Conservation (phyloP, 2,113 vertebrate species). For the Perca schrenkii region DNA sequence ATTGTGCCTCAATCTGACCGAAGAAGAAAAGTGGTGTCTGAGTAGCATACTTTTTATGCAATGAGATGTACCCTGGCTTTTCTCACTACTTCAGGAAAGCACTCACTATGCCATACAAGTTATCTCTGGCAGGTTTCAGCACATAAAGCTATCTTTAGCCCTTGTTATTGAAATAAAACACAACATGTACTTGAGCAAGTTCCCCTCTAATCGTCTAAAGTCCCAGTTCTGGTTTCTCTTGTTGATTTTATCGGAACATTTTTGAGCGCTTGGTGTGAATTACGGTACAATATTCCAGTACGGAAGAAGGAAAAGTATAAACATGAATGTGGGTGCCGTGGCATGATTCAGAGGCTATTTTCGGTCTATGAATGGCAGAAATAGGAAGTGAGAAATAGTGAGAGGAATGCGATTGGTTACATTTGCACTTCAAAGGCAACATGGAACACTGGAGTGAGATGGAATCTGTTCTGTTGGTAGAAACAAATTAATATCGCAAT, state of each 20-base stretch:
- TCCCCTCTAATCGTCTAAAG: constrained; percentile 40
- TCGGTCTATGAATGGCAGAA: constrained; percentile 60
- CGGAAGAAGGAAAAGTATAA: constrained; percentile 73
- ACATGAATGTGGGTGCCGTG: constrained; percentile 58
- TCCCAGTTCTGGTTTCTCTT: constrained; percentile 49
- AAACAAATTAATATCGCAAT: constrained; percentile 71
- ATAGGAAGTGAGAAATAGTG: constrained; percentile 68
- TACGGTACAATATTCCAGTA: constrained; percentile 78
- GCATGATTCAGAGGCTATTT: constrained; percentile 80
- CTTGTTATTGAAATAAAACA: constrained; percentile 71
- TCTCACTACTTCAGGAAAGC: constrained; percentile 74
- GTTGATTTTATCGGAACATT: constrained; percentile 83
- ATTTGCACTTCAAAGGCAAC: constrained; percentile 58
- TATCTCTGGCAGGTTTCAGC: constrained; percentile 66
- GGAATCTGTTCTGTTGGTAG: constrained; percentile 66
- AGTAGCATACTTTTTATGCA: constrained; percentile 1
- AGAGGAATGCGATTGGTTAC: constrained; percentile 68
- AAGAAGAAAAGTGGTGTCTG: background rate
- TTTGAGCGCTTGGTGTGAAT: constrained; percentile 74
- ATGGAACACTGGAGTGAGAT: constrained; percentile 53
- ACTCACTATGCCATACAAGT: constrained; percentile 60
- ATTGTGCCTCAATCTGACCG: background rate
- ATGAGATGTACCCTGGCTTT: constrained; percentile 24
- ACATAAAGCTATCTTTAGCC: constrained; percentile 76
- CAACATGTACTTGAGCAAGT: constrained; percentile 68